Conservation (phyloP, 1,140 invertebrate genomes). For the Drosophila littoralis region DNA sequence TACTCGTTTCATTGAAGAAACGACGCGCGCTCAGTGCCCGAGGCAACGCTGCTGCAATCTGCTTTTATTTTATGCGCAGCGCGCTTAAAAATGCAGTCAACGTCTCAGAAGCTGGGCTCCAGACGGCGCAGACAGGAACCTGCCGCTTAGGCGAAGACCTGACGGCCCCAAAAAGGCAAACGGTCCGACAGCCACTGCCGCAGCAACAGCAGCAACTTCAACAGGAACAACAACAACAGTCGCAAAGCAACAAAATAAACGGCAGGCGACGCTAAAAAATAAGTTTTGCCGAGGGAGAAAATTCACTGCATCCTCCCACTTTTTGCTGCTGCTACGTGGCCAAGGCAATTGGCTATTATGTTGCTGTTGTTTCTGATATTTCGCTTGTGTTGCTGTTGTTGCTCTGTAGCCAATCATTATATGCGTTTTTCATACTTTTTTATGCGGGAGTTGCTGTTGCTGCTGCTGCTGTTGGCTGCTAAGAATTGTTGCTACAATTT, state of each 20-base stretch:
- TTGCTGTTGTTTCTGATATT: slow-evolving; percentile 53
- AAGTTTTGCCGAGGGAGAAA: slow-evolving; percentile 63
- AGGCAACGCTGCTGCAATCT: slow-evolving; percentile 65
- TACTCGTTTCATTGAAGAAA: slow-evolving; percentile 78
- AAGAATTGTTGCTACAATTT: slow-evolving; percentile 60
- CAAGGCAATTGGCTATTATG: slow-evolving; percentile 73
- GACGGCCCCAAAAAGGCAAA: slow-evolving; percentile 80
- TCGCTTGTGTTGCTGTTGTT: slow-evolving; percentile 45
- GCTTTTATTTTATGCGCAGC: slow-evolving; percentile 80
- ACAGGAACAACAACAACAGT: slow-evolving; percentile 29
- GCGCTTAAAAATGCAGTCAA: slow-evolving; percentile 82
- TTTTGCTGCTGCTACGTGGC: slow-evolving; percentile 69
- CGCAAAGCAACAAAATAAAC: slow-evolving; percentile 28
- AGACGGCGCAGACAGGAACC: slow-evolving; percentile 69
- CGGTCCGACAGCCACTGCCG: slow-evolving; percentile 59
- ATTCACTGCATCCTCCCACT: slow-evolving; percentile 83
- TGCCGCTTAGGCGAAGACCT: slow-evolving; percentile 81
- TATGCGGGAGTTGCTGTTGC: slow-evolving; percentile 72
- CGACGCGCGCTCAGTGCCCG: slow-evolving; percentile 44
- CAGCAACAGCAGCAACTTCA: slow-evolving; percentile 31
- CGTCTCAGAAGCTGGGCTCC: slow-evolving; percentile 61
- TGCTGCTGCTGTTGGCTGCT: slow-evolving; percentile 17
- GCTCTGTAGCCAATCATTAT: slow-evolving; percentile 74
- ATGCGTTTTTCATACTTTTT: slow-evolving; percentile 77
- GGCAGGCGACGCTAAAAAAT: slow-evolving; percentile 44